phyloP scores from a whole-genome alignment of 2,888 invertebrate genomes.

The Lasioglossum lativentre region DNA sequence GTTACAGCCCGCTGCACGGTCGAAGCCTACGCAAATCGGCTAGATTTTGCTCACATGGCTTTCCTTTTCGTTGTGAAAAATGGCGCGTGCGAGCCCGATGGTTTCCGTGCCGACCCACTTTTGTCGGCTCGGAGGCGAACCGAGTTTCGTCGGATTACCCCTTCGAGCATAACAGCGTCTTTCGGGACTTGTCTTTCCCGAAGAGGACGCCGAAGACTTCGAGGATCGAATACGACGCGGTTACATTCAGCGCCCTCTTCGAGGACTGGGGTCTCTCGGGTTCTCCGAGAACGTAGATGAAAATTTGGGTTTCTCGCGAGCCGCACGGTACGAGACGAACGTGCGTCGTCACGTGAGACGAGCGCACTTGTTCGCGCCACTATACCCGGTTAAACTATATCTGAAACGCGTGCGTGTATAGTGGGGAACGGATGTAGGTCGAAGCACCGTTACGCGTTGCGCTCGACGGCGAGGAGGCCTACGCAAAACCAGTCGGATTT shows the following conservation, averaged over 20 bases:
- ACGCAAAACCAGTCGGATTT: constrained; percentile 76
- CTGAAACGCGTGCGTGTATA: constrained; percentile 55
- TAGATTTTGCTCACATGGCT: constrained; percentile 82
- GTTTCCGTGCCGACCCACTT: constrained; percentile 80
- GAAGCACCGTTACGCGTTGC: constrained; percentile 82
- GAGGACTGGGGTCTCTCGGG: neutral
- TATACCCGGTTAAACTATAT: constrained; percentile 71
- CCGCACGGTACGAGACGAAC: constrained; percentile 33
- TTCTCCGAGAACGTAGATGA: neutral
- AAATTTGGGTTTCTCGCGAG: constrained; percentile 37
- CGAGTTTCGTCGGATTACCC: neutral
- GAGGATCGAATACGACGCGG: too few species aligned
- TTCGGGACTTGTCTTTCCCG: neutral
- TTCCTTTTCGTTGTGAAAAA: constrained; percentile 85
- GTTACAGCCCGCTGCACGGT: constrained; percentile 82
- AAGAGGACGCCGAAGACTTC: neutral
- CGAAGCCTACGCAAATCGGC: constrained; percentile 73
- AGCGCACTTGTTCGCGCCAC: constrained; percentile 70
- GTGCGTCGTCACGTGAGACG: constrained; percentile 43
- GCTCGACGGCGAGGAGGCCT: constrained; percentile 76
- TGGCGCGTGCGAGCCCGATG: constrained; percentile 81
- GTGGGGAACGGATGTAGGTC: constrained; percentile 81
- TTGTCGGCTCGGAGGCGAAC: constrained; percentile 15
- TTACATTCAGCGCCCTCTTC: neutral
- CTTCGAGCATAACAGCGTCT: neutral